Percentiles rank a stretch among this genome's conserved stretches.
phyloP scores from a whole-genome alignment of 2,113 vertebrate species.

The Orcinus orca region DNA sequence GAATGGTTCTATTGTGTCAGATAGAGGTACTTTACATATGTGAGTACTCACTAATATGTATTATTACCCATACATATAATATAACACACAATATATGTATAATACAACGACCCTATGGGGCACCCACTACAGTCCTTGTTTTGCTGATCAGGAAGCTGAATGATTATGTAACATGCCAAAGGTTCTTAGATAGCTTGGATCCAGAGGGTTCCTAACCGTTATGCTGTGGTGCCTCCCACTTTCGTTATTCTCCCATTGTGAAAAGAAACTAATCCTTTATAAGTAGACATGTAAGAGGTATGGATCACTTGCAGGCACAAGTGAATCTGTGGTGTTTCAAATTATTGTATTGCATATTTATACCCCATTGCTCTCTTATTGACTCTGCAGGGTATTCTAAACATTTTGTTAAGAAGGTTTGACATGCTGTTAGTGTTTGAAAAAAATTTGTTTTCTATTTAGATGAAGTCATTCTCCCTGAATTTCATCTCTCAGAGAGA shows the following conservation, averaged over 20 bases:
- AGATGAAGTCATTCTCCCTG: constrained; percentile 12
- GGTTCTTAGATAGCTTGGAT: constrained; percentile 3
- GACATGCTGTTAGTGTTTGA: not conserved
- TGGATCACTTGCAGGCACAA: not conserved
- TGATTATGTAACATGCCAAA: constrained; percentile 24
- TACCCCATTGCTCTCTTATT: not conserved
- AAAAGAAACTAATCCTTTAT: constrained; percentile 10
- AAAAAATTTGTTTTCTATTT: not conserved
- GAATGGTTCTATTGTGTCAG: not conserved
- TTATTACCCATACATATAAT: not conserved
- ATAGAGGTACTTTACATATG: not conserved
- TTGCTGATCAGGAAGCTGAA: constrained; percentile 5
- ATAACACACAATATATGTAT: not conserved
- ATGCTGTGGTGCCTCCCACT: not conserved
- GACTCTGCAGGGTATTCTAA: not conserved
- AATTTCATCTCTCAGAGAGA: constrained; percentile 42
- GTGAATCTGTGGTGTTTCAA: not conserved
- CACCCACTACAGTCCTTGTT: not conserved
- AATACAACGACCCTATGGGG: not conserved
- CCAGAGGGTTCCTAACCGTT: not conserved
- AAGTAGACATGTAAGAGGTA: not conserved
- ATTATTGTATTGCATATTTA: not conserved
- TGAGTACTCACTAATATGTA: not conserved
- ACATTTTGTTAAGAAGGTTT: not conserved
- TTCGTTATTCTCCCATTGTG: not conserved